Evolutionary conservation across 2,113 vertebrate genomes (phyloP), one percentile per base, ranked within the genome.

Genomic region (Cichladusa arquata): DNA sequence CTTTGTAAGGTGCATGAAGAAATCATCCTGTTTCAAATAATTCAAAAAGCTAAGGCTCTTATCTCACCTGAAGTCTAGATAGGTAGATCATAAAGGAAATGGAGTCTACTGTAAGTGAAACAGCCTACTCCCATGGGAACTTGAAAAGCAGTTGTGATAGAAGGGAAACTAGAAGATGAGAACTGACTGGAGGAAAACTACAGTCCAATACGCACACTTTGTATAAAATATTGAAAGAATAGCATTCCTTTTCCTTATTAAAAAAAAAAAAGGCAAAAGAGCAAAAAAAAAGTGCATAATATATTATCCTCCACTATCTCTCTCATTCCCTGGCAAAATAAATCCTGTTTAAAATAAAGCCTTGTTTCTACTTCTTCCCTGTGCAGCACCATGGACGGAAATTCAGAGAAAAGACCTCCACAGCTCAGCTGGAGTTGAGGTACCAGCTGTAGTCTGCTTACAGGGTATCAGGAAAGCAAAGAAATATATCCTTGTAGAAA

Each of bases 81-180:
- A 79, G 44, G 17, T 23, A 92, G 44, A 67, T 24, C 34, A 72
- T 24, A 93, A 92, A 81, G 31, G 36, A 80, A 92, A 83, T 16
- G 5, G 20, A 25, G 4, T 23, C 48, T 58, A 36, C 29, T 67
- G 1, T 19, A 61, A 44, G 18, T 53, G 50, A 57, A 92, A 77
- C 47, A 25, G 16, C 9, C 44, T 74, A 18, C 8, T 79, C 33
- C 19, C 34, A 51, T 1, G 18, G 34, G 51, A 86, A 42, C 26
- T 12, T 82, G 36, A 76, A 67, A 81, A 93, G 19, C 5, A 56
- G 13, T 56, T 60, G 20, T 47, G 23, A 34, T 66, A 54, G 78
- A 91, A 74, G 38, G 64, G 24, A 40, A 81, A 83, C 51, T 11
- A 31, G 61, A 69, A 47, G 34, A 48, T 14, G 28, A 91, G 48